Base-by-base conservation (phyloP, 53 echinoderm and acorn worm genomes). In the Patiria pectinifera region DNA sequence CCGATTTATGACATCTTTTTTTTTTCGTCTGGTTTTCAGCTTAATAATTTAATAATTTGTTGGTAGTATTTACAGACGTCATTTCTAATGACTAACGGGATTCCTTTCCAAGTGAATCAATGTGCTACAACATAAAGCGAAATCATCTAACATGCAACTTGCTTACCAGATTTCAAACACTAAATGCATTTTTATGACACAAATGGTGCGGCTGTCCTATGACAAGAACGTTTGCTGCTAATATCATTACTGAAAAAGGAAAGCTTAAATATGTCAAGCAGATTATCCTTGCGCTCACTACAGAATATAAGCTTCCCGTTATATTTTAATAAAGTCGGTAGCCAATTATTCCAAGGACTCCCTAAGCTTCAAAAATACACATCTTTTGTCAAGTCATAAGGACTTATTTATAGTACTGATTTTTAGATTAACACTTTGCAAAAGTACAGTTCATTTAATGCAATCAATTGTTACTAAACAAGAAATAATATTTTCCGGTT, bases 341-440 rank as follows among this genome's bases (percentile, higher is more conserved):
- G 46, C 47, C 47, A 78, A 45, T 12, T 10, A n/a, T 78, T 45
- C 46, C 47, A 78, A 47, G 47, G 16, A 78, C 13, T 11, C 13
- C 47, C 22, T 23, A 18, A 11, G 79, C 79, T 22, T 78, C 44
- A 78, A 78, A 78, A 46, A 78, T 78, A 78, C 79, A 76, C 35
- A 25, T 12, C 79, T 78, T 78, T 46, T 53, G 53, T 53, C 53
- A 53, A 53, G 53, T 78, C 76, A 9, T 78, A 46, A 78, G 7
- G 24, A 22, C 79, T 47, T 45, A 78, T 3, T 45, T 44, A 15
- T 78, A 78, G 79, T 78, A 78, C 79, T 78, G 79, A 78, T 78
- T n/a, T 23, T n/a, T 23, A 74, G 24, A 74, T 74, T 4, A 74
- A 14, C n/a, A 74, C 69, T 13, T 69, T 69, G 74, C 74, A 74